A percentile compares a stretch with the other conserved stretches of the same genome.
Evolutionary conservation across 2,888 invertebrate genomes (phyloP).

Genomic region (Oxycera nigricornis): DNA sequence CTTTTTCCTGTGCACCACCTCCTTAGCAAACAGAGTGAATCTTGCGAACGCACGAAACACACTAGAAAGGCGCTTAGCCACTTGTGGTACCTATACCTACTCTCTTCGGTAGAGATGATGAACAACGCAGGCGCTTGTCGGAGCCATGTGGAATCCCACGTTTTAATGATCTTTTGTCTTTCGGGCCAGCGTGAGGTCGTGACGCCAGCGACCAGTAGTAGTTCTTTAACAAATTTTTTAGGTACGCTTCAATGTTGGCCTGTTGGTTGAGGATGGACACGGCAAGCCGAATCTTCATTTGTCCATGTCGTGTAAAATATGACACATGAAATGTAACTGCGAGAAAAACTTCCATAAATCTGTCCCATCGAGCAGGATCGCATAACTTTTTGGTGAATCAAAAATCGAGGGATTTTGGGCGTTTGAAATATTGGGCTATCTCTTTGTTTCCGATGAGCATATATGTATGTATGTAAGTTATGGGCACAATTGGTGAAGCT

Average conservation of each 20-base stretch:
- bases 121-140: slow-evolving; percentile 11
- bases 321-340: too few relatives aligned
- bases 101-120: background rate
- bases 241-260: background rate
- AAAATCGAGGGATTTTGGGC: too few relatives aligned
- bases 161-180: slow-evolving; percentile 44
- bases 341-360: too few relatives aligned
- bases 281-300: background rate
- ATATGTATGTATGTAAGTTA: too few relatives aligned
- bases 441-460: too few relatives aligned
- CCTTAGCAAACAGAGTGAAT: background rate
- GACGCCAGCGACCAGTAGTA: slow-evolving; percentile 46
- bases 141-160: slow-evolving; percentile 20
- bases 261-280: background rate
- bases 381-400: too few relatives aligned
- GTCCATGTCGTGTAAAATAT: background rate
- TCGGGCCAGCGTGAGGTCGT: slow-evolving; percentile 46
- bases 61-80: background rate
- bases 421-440: too few relatives aligned
- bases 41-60: background rate
- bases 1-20: too few relatives aligned
- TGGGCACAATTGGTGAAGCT: too few relatives aligned
- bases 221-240: slow-evolving; percentile 19
- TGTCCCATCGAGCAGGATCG: too few relatives aligned
- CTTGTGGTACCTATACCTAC: background rate